These are phyloP conservation scores for Cladorhizidae sp. DNA, from an alignment of 37 sponge, comb jelly and placozoan species.

Conservation along the genomic window DNA sequence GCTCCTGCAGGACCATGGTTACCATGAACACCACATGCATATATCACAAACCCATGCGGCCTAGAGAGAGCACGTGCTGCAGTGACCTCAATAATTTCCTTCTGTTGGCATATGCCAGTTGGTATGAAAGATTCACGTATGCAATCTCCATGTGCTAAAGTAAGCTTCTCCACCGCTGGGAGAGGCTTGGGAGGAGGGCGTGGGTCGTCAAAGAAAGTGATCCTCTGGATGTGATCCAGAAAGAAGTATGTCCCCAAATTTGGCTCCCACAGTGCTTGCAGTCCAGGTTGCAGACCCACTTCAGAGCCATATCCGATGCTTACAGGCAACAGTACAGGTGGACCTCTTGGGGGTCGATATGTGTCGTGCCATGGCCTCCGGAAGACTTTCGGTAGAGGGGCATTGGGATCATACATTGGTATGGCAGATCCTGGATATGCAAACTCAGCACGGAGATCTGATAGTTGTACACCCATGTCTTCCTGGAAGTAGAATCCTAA, in stretches of 20 bases:
- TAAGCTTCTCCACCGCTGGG: conserved; percentile 40
- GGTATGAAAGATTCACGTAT: conserved; percentile 37
- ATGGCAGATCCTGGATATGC: conserved; percentile 48
- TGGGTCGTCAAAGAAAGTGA: conserved; percentile 79
- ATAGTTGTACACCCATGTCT: conserved; percentile 33
- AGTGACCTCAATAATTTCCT: conserved; percentile 30
- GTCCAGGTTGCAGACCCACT: conserved; percentile 61
- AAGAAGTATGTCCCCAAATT: conserved; percentile 58
- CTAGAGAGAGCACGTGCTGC: conserved; percentile 51
- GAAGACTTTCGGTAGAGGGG: conserved; percentile 42
- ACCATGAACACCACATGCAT: conserved; percentile 64
- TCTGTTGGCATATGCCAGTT: conserved; percentile 12
- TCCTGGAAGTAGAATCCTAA: conserved; percentile 71
- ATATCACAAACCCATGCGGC: conserved; percentile 45
- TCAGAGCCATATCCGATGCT: conserved; percentile 89
- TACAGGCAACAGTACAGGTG: conserved; percentile 57
- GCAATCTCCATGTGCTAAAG: conserved; percentile 49
- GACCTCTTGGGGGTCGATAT: conserved; percentile 77
- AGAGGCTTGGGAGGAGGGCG: conserved; percentile 48
- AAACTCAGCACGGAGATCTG: conserved; percentile 24
- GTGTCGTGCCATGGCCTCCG: conserved; percentile 77
- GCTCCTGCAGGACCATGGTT: conserved; percentile 26
- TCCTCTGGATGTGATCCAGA: conserved; percentile 65
- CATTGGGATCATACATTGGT: conserved; percentile 56
- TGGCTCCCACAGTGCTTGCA: conserved; percentile 90